phyloP scores from a whole-genome alignment of 2,797 vertebrate genomes.

The Cheirogaleus major region DNA sequence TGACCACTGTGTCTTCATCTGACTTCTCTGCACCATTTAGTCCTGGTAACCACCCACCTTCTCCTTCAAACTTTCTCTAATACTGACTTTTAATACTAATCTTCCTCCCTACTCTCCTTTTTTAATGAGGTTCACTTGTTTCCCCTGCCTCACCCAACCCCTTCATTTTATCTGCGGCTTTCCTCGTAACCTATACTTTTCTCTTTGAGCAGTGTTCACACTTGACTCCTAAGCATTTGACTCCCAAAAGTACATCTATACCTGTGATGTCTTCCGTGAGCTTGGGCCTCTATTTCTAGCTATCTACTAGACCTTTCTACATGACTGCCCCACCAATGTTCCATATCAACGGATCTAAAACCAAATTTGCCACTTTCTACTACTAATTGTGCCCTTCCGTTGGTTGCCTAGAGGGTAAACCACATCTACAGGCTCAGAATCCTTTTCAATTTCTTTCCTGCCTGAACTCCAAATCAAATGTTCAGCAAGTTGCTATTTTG shows the following conservation, averaged over 20 bases:
- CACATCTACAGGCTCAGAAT: background rate
- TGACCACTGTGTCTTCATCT: background rate
- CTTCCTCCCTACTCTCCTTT: background rate
- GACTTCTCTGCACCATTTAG: background rate
- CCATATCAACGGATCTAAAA: background rate
- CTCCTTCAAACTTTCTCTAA: background rate
- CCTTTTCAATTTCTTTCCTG: background rate
- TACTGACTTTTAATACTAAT: background rate
- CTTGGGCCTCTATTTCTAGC: background rate
- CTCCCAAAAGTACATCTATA: background rate
- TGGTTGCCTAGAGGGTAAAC: background rate
- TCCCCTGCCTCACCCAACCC: background rate
- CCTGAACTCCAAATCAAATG: background rate
- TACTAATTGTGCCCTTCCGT: background rate
- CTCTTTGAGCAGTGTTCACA: background rate
- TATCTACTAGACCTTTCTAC: background rate
- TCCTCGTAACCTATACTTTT: background rate
- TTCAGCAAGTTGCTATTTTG: background rate
- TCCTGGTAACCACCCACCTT: background rate
- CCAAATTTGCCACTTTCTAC: background rate
- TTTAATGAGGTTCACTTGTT: background rate
- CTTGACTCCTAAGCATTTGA: background rate
- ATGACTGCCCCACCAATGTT: background rate
- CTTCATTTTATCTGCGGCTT: background rate
- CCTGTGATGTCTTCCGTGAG: background rate